These are phyloP conservation scores for Spizaetus ornatus DNA, from an alignment of 2,113 vertebrate species.

Conservation along the genomic window DNA sequence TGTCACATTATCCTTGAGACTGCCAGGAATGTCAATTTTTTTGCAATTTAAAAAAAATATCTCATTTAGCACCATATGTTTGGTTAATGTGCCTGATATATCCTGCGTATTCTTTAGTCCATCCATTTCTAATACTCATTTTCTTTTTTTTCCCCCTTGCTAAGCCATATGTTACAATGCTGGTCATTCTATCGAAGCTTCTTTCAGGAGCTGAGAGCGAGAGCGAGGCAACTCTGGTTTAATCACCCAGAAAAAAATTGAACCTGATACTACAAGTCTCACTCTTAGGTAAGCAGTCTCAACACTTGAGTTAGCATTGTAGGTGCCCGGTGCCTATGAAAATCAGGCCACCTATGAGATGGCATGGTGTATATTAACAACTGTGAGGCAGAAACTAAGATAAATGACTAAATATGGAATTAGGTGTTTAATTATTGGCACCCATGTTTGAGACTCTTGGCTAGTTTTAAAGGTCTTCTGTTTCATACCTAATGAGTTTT, in stretches of 20 bases:
- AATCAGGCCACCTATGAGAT: background rate
- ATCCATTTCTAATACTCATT: conserved; percentile 61
- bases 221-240: conserved; percentile 18
- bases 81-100: conserved; percentile 71
- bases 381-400: background rate
- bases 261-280: background rate
- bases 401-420: background rate
- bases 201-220: background rate
- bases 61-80: conserved; percentile 65
- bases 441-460: conserved; percentile 6
- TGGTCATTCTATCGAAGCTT: background rate
- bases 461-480: conserved; percentile 39
- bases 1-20: conserved; percentile 68
- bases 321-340: background rate
- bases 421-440: conserved; percentile 49
- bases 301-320: background rate
- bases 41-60: conserved; percentile 69
- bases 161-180: conserved; percentile 65
- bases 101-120: conserved; percentile 72
- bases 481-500: conserved; percentile 39
- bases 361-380: background rate
- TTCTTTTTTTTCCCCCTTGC: conserved; percentile 48
- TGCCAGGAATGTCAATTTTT: conserved; percentile 72
- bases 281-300: background rate
- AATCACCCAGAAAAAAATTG: conserved; percentile 45